These are phyloP conservation scores for Diarsia rubi DNA, from an alignment of 2,888 invertebrate genomes.

Conservation along the genomic window DNA sequence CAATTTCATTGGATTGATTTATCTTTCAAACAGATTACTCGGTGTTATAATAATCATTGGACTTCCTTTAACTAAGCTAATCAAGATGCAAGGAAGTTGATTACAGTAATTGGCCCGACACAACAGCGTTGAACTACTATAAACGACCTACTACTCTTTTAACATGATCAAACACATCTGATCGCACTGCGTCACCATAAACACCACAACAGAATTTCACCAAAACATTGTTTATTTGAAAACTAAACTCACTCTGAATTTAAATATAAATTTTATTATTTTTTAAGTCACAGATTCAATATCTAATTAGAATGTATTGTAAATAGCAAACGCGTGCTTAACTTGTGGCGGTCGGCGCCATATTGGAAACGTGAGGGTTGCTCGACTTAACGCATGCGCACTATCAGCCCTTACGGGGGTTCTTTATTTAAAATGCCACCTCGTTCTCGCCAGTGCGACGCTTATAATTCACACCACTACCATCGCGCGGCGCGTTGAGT, in stretches of 20 bases:
- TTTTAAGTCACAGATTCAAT: slow-evolving; percentile 52
- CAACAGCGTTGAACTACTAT: slow-evolving; percentile 75
- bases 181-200: slow-evolving; percentile 79
- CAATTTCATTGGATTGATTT: neutral
- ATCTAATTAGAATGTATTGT: slow-evolving; percentile 66
- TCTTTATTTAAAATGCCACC: slow-evolving; percentile 77
- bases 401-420: slow-evolving; percentile 76
- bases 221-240: slow-evolving; percentile 37
- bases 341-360: slow-evolving; percentile 88
- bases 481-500: slow-evolving; percentile 66
- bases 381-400: slow-evolving; percentile 84
- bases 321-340: slow-evolving; percentile 86
- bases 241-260: slow-evolving; percentile 13
- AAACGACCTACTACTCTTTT: slow-evolving; percentile 70
- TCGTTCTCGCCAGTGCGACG: slow-evolving; percentile 63
- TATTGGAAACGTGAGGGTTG: slow-evolving; percentile 86
- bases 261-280: slow-evolving; percentile 8
- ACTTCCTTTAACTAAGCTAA: slow-evolving; percentile 48
- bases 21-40: neutral
- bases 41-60: neutral
- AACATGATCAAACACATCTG: slow-evolving; percentile 79
- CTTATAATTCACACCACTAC: slow-evolving; percentile 65
- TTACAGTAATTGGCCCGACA: slow-evolving; percentile 64
- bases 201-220: slow-evolving; percentile 55
- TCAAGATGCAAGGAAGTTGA: slow-evolving; percentile 45